Evolutionary conservation across 92 coral and sea anemone genomes (phyloP).

Genomic region (Plumapathes pennacea): DNA sequence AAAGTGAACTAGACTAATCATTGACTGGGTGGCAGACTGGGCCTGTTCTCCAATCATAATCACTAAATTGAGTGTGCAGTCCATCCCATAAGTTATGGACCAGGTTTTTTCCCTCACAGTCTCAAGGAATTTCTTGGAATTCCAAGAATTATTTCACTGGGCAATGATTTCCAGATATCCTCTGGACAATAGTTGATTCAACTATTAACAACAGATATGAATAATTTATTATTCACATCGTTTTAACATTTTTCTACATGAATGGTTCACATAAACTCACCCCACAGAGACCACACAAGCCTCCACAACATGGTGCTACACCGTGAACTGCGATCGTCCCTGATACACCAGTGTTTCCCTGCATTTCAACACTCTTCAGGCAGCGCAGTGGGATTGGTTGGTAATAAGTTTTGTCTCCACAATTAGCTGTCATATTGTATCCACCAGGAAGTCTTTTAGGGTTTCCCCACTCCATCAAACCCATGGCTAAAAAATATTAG

Average conservation of each 20-base stretch:
- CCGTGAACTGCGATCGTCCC: conserved; percentile 57
- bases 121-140: no score
- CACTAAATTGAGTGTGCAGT: no score
- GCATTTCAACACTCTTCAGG: conserved; percentile 74
- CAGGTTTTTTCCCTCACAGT: no score
- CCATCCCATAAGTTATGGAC: no score
- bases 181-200: background rate
- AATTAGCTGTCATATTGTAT: conserved; percentile 39
- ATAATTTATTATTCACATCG: no score
- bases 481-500: background rate
- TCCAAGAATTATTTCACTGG: no score
- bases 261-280: conserved; percentile 26
- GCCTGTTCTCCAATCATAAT: no score
- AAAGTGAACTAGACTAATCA: no score
- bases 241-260: no score
- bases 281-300: conserved; percentile 58
- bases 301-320: conserved; percentile 60
- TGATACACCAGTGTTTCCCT: conserved; percentile 67
- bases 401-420: conserved; percentile 70
- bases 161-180: background rate
- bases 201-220: no score
- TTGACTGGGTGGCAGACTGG: no score
- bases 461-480: conserved; percentile 53
- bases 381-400: conserved; percentile 75
- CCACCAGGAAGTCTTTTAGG: conserved; percentile 85